Conservation (phyloP, 2,113 vertebrate genomes). For the Poecile atricapillus region DNA sequence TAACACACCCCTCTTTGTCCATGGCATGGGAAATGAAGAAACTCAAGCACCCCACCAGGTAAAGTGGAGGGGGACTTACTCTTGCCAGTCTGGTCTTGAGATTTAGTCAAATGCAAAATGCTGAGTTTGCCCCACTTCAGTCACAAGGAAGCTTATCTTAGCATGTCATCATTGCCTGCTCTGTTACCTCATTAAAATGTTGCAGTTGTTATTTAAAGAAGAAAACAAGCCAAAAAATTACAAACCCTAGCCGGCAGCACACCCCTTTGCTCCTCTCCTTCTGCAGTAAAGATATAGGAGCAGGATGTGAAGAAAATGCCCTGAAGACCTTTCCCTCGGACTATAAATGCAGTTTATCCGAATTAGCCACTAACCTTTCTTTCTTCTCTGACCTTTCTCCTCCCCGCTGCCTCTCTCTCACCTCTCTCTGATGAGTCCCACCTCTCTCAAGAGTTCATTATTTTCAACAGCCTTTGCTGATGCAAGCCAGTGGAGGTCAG, state of each 20-base stretch:
- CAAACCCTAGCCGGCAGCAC: background rate
- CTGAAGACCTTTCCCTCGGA: background rate
- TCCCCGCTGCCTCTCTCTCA: background rate
- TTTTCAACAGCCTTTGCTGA: slow-evolving; percentile 6
- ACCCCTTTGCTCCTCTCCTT: background rate
- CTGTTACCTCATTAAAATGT: background rate
- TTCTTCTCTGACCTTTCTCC: background rate
- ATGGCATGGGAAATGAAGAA: background rate
- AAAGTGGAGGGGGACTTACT: background rate
- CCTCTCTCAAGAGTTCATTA: slow-evolving; percentile 11
- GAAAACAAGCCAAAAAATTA: background rate
- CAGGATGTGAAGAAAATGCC: background rate
- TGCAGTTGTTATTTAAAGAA: background rate
- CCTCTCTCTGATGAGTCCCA: background rate
- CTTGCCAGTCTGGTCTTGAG: background rate
- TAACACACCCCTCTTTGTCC: background rate
- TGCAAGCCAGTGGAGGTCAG: background rate
- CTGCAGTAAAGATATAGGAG: background rate
- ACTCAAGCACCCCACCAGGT: background rate
- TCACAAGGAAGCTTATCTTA: background rate
- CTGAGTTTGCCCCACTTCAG: background rate
- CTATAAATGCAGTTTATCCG: slow-evolving; percentile 34
- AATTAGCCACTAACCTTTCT: background rate
- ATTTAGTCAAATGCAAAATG: background rate
- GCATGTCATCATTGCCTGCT: background rate